Base-by-base conservation (phyloP, 2,888 invertebrate species). In the Margaritifera margaritifera region DNA sequence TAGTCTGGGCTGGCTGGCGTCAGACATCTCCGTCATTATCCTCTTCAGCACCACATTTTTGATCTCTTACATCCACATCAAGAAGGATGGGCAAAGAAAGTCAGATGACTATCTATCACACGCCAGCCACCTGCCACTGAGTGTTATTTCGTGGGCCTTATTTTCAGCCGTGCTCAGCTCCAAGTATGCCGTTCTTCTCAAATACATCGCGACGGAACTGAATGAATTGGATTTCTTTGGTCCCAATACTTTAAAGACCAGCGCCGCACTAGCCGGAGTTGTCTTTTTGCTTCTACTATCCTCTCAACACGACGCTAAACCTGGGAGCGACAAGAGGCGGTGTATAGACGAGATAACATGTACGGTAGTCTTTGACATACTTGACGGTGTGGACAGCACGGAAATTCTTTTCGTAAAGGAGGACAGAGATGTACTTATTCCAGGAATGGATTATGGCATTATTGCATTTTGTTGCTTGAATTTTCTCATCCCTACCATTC, bases 331-430 rank as follows among this genome's bases (percentile, higher is more conserved):
- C 11, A 87, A 91, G 25, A 90, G 91, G 73, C 82, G 88, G 6
- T 92, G 91, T 79, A 90, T 92, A 64, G 90, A 90, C 22, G 90
- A 90, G 51, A 82, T 92, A 22, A 91, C 91, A 60, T 90, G 90
- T 31, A 91, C 91, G 52, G 91, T 92, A 20, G 90, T 92, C 6
- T 89, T 92, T 66, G 92, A 92, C 85, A 89, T 92, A 58, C 86
- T 92, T 53, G 93, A 93, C 81, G 91, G 91, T n/a, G 91, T 92
- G 27, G 90, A 91, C 63, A 90, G 92, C 73, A 84, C 92, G 51
- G 90, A 91, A 20, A 85, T 92, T 20, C 86, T 92, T 3, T 90
- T 92, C 77, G 80, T 85, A 60, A 70, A 81, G 61, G 82, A 83
- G 24, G 79, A 80, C 6, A 72, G 78, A 5, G 77, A 82, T 51